These are phyloP conservation scores for Sturnira hondurensis DNA, from an alignment of 2,113 vertebrate species.

Conservation along the genomic window DNA sequence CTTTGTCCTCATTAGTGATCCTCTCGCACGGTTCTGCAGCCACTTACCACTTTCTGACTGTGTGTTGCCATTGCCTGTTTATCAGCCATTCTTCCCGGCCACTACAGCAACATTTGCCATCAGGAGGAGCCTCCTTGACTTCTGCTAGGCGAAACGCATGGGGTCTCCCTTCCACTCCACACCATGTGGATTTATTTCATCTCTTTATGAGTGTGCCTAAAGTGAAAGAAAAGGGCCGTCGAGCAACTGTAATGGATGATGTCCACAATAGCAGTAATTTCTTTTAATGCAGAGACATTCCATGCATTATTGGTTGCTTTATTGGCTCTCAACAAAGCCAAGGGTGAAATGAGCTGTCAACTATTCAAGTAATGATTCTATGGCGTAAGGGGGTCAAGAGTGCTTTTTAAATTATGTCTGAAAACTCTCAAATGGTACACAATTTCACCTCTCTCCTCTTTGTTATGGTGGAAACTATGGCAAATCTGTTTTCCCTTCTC, in stretches of 20 bases:
- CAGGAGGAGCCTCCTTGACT: background rate
- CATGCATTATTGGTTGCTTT: background rate
- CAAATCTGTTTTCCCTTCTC: background rate
- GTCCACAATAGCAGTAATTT: background rate
- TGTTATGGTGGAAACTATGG: background rate
- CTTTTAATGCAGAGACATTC: conserved; percentile 7
- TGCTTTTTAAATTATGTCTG: background rate
- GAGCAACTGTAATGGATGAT: background rate
- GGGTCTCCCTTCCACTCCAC: background rate
- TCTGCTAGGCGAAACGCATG: background rate
- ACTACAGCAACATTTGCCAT: background rate
- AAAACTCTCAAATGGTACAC: background rate
- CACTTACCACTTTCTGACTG: background rate
- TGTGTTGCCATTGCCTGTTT: background rate
- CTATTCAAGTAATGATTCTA: background rate
- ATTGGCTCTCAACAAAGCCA: background rate
- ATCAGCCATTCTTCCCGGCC: background rate
- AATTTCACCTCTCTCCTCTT: background rate
- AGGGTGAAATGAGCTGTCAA: background rate
- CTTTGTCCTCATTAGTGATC: background rate
- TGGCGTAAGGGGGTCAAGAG: background rate
- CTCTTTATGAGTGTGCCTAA: conserved; percentile 23
- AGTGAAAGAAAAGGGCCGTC: background rate
- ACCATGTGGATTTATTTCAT: background rate
- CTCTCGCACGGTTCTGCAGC: background rate